Percentiles rank a stretch among this genome's conserved stretches.
Evolutionary conservation across 2,113 vertebrate species (phyloP).

Genomic region (Aepyceros melampus): DNA sequence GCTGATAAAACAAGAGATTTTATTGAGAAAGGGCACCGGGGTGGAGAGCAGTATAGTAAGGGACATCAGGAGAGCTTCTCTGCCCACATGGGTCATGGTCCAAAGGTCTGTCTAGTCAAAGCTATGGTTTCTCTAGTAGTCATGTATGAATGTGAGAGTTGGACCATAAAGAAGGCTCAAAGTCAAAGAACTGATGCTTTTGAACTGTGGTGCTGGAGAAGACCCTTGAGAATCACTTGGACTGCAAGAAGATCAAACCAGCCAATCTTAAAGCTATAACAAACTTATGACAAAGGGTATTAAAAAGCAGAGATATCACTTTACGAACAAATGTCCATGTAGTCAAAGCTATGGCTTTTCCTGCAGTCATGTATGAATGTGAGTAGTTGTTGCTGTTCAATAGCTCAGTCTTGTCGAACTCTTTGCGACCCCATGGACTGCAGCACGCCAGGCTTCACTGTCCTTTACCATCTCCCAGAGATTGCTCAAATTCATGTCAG

Average conservation of each 20-base stretch:
- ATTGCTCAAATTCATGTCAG: background rate
- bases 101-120: background rate
- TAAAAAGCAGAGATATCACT: background rate
- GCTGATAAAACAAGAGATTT: background rate
- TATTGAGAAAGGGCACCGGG: background rate
- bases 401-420: background rate
- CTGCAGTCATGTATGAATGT: background rate
- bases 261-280: background rate
- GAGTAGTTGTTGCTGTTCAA: background rate
- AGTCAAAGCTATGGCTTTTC: background rate
- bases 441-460: rapidly evolving
- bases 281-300: background rate
- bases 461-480: background rate
- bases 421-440: background rate
- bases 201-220: background rate
- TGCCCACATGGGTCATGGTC: background rate
- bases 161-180: background rate
- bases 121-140: background rate
- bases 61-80: background rate
- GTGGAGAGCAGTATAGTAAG: background rate
- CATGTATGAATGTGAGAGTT: background rate
- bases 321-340: background rate
- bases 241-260: background rate
- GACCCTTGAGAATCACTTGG: background rate
- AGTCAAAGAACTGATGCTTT: rapidly evolving